Conservation (phyloP, 2,113 vertebrate genomes). For the Balaeniceps rex region DNA sequence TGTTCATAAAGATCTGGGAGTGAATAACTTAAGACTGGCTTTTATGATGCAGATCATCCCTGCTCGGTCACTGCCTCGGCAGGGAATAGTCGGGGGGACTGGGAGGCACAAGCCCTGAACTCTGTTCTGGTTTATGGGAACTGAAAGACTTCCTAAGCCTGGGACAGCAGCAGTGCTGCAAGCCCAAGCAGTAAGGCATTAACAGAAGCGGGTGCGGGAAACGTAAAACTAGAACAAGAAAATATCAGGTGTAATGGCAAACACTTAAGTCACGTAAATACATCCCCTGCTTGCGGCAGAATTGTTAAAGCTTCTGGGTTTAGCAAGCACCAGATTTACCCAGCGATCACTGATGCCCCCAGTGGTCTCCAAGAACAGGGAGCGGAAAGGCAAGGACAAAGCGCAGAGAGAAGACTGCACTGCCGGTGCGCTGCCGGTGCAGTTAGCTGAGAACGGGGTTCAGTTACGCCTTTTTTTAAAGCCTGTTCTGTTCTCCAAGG, state of each 20-base stretch:
- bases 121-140: accelerated
- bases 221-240: too few species aligned
- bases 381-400: background rate
- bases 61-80: background rate
- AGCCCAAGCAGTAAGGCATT: background rate
- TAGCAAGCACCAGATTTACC: background rate
- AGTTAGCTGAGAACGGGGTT: accelerated
- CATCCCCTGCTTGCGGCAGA: background rate
- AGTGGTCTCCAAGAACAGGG: background rate
- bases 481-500: background rate
- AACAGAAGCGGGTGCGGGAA: background rate
- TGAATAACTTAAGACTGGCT: accelerated
- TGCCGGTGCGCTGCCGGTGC: accelerated
- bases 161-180: background rate
- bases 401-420: background rate
- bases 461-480: background rate
- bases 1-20: background rate
- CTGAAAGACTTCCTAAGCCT: too few species aligned
- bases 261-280: too few species aligned
- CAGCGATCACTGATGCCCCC: too few species aligned
- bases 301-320: background rate
- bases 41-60: background rate
- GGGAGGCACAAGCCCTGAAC: background rate
- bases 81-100: accelerated
- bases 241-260: background rate